Percentiles rank a stretch among this genome's conserved stretches.
These are phyloP conservation scores for Antigone vipio DNA, from an alignment of 2,113 vertebrate genomes.

Conservation along the genomic window DNA sequence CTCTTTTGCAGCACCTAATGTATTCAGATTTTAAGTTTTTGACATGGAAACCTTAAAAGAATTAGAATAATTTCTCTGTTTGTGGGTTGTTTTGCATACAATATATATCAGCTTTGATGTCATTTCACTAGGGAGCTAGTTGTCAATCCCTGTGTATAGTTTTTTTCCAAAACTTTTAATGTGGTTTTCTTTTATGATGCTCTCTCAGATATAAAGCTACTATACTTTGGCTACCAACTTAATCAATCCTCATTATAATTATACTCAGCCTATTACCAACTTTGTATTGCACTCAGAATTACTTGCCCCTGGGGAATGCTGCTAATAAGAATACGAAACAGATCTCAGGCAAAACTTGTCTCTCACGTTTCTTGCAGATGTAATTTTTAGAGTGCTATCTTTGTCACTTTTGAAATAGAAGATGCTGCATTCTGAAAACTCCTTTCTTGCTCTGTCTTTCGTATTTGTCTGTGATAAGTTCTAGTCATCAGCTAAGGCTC, in stretches of 20 bases:
- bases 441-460: neutral
- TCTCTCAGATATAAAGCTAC: conserved; percentile 45
- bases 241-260: conserved; percentile 66
- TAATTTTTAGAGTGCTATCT: conserved; percentile 16
- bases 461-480: neutral
- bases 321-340: conserved; percentile 40
- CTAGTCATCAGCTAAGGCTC: neutral
- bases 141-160: conserved; percentile 19
- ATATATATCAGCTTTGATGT: conserved; percentile 47
- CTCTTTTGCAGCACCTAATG: conserved; percentile 9
- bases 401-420: conserved; percentile 29
- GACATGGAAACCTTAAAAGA: conserved; percentile 54
- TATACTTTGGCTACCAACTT: conserved; percentile 53
- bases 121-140: conserved; percentile 36
- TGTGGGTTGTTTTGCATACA: conserved; percentile 53
- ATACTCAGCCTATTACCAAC: conserved; percentile 49
- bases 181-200: conserved; percentile 49
- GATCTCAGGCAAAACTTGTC: conserved; percentile 44
- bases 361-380: conserved; percentile 18
- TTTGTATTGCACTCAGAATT: conserved; percentile 54
- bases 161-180: conserved; percentile 32
- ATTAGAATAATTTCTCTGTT: conserved; percentile 57
- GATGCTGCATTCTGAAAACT: neutral
- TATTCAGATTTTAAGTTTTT: conserved; percentile 52
- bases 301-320: conserved; percentile 27